Evolutionary conservation across 2,888 invertebrate genomes (phyloP).

Genomic region (Aethes cnicana): DNA sequence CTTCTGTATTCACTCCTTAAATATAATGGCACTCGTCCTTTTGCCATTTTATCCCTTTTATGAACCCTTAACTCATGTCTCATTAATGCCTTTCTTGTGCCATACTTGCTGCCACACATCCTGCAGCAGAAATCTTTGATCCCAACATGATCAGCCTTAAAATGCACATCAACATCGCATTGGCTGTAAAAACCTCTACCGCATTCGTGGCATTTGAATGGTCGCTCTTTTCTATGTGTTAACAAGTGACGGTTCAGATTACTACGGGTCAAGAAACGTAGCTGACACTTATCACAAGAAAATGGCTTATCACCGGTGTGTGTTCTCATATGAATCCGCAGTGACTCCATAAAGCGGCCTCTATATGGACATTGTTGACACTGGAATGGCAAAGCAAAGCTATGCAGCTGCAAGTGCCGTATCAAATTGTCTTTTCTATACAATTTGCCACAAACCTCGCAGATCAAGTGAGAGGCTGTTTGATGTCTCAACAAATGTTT

Average conservation of each 20-base stretch:
- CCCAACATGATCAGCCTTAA: conserved; percentile 57
- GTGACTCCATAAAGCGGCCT: conserved; percentile 55
- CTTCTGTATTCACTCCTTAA: conserved; percentile 53
- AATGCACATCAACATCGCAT: conserved; percentile 55
- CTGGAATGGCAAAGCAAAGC: conserved; percentile 52
- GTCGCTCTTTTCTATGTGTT: conserved; percentile 56
- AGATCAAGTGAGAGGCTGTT: conserved; percentile 50
- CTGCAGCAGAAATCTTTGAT: conserved; percentile 55
- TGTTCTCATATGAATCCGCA: conserved; percentile 57
- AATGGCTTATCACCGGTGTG: conserved; percentile 61
- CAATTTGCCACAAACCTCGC: conserved; percentile 61
- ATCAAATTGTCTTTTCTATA: conserved; percentile 59
- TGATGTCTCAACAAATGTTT: conserved; percentile 47
- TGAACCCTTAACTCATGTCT: conserved; percentile 62
- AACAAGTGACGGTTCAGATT: conserved; percentile 61
- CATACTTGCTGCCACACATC: conserved; percentile 60
- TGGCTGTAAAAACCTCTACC: conserved; percentile 55
- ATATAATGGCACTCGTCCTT: conserved; percentile 63
- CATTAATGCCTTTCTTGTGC: conserved; percentile 58
- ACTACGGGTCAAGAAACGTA: conserved; percentile 56
- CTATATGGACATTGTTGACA: conserved; percentile 58
- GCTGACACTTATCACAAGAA: conserved; percentile 56
- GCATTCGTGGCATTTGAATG: conserved; percentile 57
- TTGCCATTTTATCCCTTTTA: conserved; percentile 60
- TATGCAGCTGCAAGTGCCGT: conserved; percentile 55